These are phyloP conservation scores for Gallinago undulata DNA, from an alignment of 2,113 vertebrate species.

Conservation along the genomic window DNA sequence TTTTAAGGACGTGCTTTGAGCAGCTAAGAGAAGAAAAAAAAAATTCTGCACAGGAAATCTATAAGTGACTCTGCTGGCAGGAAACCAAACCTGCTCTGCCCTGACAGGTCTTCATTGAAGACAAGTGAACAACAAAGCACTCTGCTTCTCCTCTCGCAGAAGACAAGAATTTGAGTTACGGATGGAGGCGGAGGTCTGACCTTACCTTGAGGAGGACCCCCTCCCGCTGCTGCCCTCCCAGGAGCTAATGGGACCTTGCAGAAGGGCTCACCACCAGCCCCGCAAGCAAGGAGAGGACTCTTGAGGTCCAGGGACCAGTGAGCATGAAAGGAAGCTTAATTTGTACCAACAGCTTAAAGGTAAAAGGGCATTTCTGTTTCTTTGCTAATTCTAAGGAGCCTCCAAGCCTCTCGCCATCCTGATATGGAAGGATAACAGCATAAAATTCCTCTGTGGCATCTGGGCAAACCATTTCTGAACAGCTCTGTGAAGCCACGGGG, in stretches of 20 bases:
- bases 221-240: background rate
- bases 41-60: background rate
- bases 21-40: background rate
- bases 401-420: background rate
- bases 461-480: background rate
- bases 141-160: background rate
- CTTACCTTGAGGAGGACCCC: background rate
- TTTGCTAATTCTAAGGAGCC: background rate
- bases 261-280: background rate
- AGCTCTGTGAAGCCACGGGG: background rate
- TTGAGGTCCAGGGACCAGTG: background rate
- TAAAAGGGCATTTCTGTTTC: background rate
- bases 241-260: background rate
- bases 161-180: background rate
- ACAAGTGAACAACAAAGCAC: background rate
- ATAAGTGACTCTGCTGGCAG: background rate
- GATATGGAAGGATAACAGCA: background rate
- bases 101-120: background rate
- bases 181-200: background rate
- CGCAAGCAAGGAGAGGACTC: background rate
- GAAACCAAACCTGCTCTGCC: background rate
- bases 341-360: background rate
- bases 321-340: background rate
- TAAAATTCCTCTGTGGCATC: background rate
- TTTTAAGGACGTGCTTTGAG: conserved; percentile 30